phyloP scores from a whole-genome alignment of 2,888 invertebrate species.

The Drosophila nigricruria region DNA sequence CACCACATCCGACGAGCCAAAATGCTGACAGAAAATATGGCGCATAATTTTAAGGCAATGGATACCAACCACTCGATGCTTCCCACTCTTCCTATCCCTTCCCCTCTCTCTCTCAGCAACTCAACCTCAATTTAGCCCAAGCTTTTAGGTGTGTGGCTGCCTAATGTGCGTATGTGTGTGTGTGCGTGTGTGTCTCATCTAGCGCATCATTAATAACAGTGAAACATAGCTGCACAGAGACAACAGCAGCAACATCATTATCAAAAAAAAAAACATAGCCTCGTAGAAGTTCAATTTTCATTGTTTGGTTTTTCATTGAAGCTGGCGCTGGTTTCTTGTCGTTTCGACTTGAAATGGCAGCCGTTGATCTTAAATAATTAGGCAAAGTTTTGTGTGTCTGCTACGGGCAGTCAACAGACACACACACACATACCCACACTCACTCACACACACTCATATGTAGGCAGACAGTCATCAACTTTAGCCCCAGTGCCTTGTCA shows the following conservation, averaged over 20 bases:
- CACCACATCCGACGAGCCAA: conserved; percentile 57
- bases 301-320: conserved; percentile 69
- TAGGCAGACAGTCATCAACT: conserved; percentile 45
- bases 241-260: conserved; percentile 52
- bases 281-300: conserved; percentile 66
- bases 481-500: conserved; percentile 41
- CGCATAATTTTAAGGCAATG: conserved; percentile 81
- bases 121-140: conserved; percentile 49
- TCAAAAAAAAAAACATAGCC: conserved; percentile 32
- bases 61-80: conserved; percentile 46
- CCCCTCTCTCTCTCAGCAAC: not conserved
- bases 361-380: conserved; percentile 81
- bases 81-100: too few relatives aligned
- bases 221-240: conserved; percentile 60
- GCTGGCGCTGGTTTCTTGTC: conserved; percentile 32
- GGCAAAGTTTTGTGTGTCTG: conserved; percentile 68
- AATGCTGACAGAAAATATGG: conserved; percentile 69
- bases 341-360: conserved; percentile 69
- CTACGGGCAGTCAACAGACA: conserved; percentile 53
- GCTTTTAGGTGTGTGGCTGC: conserved; percentile 43
- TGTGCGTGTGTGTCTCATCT: conserved; percentile 51
- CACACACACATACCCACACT: conserved; percentile 23
- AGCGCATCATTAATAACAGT: conserved; percentile 79
- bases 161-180: conserved; percentile 14
- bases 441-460: conserved; percentile 10